Percentiles rank a stretch among this genome's conserved stretches.
phyloP scores from a whole-genome alignment of 2,888 invertebrate genomes.

The Plebejus melissa region DNA sequence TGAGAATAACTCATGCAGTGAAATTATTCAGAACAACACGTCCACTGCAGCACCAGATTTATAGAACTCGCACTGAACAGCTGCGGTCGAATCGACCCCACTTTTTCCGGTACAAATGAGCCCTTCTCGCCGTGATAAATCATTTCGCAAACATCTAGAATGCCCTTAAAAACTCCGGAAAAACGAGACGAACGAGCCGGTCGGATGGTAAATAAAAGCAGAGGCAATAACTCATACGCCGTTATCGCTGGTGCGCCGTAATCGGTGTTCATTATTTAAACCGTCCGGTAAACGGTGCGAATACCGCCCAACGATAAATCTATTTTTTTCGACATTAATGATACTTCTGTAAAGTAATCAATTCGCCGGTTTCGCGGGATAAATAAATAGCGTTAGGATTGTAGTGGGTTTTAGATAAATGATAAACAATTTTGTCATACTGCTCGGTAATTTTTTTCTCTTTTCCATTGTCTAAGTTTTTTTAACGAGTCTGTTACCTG shows the following conservation, averaged over 20 bases:
- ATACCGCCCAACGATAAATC: conserved; percentile 28
- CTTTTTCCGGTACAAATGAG: conserved; percentile 22
- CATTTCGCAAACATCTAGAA: conserved; percentile 27
- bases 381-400: background rate
- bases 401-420: background rate
- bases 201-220: conserved; percentile 27
- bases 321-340: conserved; percentile 26
- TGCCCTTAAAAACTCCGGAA: conserved; percentile 19
- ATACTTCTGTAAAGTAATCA: conserved; percentile 24
- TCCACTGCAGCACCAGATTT: conserved; percentile 10
- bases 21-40: conserved; percentile 14
- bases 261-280: conserved; percentile 36
- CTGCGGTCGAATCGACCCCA: conserved; percentile 22
- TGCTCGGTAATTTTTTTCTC: background rate
- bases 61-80: background rate
- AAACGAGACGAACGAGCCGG: conserved; percentile 28
- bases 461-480: background rate
- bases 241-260: conserved; percentile 33
- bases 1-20: background rate
- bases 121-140: conserved; percentile 19
- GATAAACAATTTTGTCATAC: background rate
- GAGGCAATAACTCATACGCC: conserved; percentile 32
- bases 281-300: conserved; percentile 33
- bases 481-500: background rate
- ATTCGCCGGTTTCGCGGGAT: background rate